These are phyloP conservation scores for Monodelphis domestica DNA, from an alignment of 2,797 vertebrate species.

Conservation along the genomic window DNA sequence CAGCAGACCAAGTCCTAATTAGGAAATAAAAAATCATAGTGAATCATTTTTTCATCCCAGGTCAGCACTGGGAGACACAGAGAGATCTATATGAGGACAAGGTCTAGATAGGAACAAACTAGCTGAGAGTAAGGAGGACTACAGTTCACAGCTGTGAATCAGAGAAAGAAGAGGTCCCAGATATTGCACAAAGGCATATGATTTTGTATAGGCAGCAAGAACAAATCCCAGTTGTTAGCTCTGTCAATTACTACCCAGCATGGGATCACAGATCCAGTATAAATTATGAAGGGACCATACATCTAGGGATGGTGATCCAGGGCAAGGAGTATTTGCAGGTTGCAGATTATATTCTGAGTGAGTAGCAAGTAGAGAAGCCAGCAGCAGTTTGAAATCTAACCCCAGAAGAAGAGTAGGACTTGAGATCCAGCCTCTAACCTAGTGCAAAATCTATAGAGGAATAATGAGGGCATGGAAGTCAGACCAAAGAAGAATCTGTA, in stretches of 20 bases:
- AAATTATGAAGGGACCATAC: neutral
- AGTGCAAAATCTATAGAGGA: neutral
- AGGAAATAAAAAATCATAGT: neutral
- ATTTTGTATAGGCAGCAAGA: neutral
- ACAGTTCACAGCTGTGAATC: neutral
- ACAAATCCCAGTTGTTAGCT: neutral
- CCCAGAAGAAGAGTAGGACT: neutral
- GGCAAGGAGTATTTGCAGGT: neutral
- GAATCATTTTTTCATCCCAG: neutral
- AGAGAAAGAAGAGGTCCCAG: neutral
- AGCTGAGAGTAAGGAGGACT: neutral
- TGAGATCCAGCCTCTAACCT: neutral
- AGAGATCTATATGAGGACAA: neutral
- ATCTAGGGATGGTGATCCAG: neutral
- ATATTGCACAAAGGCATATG: neutral
- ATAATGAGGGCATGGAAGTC: neutral
- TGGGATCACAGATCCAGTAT: neutral
- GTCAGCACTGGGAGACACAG: neutral
- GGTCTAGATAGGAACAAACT: neutral
- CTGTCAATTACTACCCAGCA: neutral
- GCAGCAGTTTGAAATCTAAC: neutral
- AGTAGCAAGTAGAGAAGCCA: neutral
- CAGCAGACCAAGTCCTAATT: neutral
- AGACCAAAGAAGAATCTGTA: neutral
- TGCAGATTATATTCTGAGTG: neutral